Base-by-base conservation (phyloP, 2,888 invertebrate species). In the Caenorhabditis imperialis region DNA sequence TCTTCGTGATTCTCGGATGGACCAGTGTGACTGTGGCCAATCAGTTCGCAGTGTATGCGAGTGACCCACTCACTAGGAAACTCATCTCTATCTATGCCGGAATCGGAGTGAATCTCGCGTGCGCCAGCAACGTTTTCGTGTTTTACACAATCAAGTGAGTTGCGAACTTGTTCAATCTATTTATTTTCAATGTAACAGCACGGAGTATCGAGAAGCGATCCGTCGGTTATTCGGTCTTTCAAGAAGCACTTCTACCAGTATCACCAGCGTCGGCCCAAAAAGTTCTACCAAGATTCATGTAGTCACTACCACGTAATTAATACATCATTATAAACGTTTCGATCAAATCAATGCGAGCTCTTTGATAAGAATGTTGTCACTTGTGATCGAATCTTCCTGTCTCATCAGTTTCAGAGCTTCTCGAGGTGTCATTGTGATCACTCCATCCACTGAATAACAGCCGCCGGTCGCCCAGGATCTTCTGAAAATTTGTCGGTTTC, bases 381-480 rank as follows among this genome's bases (percentile, higher is more conserved):
- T 63, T 7, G 72, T 72, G 1, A 72, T 72, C 14, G 72, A 72
- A 27, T 72, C 72, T 37, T 72, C 72, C 20, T 63, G 63, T 58
- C 72, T 57, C 72, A 72, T 72, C 38, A 57, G 30, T 7, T 72
- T 54, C 30, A 72, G 37, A 3, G 72, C 63, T 18, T 72, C 72
- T 25, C 72, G 44, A 30, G 63, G 63, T 22, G 72, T 63, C 72
- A 72, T 72, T 16, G 51, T 57, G 14, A 71, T 63, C 14, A 58
- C 53, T 16, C 72, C 72, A 53, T 72, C 72, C 3, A 72, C 58
- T 16, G 72, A 72, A 16, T 40, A 58, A 35, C 72, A 72, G 30
- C 58, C 72, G 22, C 55, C 72, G 3, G 51, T 63, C 25, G 72
- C 72, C 72, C 72, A 72, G 1, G 72, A 72, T 48, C 63, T 63